Percentiles rank a stretch among this genome's conserved stretches.
Conservation (phyloP, 23 tunicate species). For the Styela plicata region DNA sequence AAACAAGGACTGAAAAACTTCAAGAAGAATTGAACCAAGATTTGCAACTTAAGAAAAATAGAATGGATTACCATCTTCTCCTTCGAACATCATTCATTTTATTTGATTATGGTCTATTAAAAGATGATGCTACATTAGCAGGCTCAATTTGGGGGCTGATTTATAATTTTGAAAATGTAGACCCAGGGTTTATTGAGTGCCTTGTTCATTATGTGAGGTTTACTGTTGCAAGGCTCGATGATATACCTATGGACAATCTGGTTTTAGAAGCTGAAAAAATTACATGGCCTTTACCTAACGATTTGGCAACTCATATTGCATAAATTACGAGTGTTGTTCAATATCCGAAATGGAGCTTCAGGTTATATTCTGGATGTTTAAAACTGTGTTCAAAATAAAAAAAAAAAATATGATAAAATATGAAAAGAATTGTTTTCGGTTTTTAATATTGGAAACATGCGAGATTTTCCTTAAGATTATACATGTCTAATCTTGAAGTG, state of each 20-base stretch:
- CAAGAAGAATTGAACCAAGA: constrained; percentile 49
- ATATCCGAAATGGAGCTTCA: no score
- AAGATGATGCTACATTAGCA: constrained; percentile 66
- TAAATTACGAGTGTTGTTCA: no score
- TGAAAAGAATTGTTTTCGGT: no score
- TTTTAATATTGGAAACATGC: no score
- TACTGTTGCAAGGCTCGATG: constrained; percentile 14
- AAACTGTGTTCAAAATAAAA: no score
- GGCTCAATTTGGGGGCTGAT: constrained; percentile 56
- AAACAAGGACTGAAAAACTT: constrained; percentile 35
- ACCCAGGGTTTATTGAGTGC: background rate
- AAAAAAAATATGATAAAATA: no score
- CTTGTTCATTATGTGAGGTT: constrained; percentile 25
- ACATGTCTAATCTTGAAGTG: no score
- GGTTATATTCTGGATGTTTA: no score
- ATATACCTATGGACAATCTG: constrained; percentile 16
- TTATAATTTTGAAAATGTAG: constrained; percentile 23
- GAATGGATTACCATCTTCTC: constrained; percentile 28
- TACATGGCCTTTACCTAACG: constrained; percentile 15
- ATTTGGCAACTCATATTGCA: no score
- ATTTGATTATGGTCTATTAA: constrained; percentile 65
- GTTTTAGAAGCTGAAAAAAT: constrained; percentile 10
- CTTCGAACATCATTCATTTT: constrained; percentile 36
- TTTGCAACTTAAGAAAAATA: constrained; percentile 29
- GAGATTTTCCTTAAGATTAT: no score